Evolutionary conservation across 2,888 invertebrate species (phyloP), one percentile per base, ranked within the genome.

Genomic region (Odontocerum albicorne): DNA sequence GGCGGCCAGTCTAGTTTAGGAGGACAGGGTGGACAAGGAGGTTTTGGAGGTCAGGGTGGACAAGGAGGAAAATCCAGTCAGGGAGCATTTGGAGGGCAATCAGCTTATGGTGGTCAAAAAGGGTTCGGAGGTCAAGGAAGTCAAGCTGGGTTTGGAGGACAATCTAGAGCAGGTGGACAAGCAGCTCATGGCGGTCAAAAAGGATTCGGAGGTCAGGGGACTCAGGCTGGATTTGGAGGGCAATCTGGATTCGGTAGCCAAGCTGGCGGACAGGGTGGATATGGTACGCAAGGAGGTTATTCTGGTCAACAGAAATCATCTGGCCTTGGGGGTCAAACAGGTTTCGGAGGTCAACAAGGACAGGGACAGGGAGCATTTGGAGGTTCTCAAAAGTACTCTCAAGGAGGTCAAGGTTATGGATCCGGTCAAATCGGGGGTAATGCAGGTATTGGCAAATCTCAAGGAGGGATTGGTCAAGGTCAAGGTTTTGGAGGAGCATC

Each of bases 231-330:
- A 27, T 46, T 46, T 17, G 46, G 54, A 33, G 53, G 53, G 35
- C 54, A 49, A n/a, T 17, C 32, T 16, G 44, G 52, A 8, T 39
- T 35, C n/a, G 45, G 52, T 10, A 45, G 52, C 20, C 38, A 38
- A 12, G 16, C 39, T 19, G n/a, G 21, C 13, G 42, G 45, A n/a
- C 49, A 54, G 27, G 32, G 47, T 13, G 58, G 58, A n/a, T 44
- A 13, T 13, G 39, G 45, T 4, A 2, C 33, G 12, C 49, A 49
- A 12, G 49, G 52, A 12, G 47, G 47, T 21, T 27, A 47, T 4
- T 19, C 33, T 1, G 32, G 42, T n/a, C 15, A 22, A 2, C 1
- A 7, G 4, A 42, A 47, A 13, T 39, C 27, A 13, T 21, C 27
- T 8, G 49, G 49, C 4, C 49, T 40, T 10, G 31, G 40, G 3